Evolutionary conservation across 2,888 invertebrate species (phyloP), one percentile per base, ranked within the genome.

Genomic region (Gastracanthus pulcherrimus): DNA sequence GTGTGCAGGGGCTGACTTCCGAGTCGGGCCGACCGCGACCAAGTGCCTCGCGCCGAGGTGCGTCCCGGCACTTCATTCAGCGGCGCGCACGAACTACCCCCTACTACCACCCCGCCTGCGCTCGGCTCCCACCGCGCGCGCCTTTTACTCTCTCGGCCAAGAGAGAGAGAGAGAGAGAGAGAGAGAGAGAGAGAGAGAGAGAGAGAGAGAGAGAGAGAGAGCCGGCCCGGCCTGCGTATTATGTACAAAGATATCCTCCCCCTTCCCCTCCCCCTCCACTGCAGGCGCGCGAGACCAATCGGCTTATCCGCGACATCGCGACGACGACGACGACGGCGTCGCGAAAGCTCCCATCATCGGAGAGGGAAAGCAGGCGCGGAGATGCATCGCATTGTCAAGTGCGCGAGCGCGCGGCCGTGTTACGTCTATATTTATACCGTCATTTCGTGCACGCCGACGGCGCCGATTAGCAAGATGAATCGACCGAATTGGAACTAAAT

Each of bases 61-160:
- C 85, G 86, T 87, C 86, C 83, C 86, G 86, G 86, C 89, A 88
- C 86, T 89, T 77, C 88, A 88, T 89, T 89, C 88, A 89, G 83
- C 89, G 88, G n/a, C n/a, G n/a, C n/a, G n/a, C n/a, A n/a, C n/a
- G n/a, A n/a, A n/a, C n/a, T n/a, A 89, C 89, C 89, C 90, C 89
- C 90, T 89, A 89, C 89, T 87, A 85, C 83, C 79, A 78, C 81
- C 78, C 71, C 69, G 70, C 79, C 82, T 78, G 55, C 60, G 60
- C 69, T 79, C 78, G 69, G 78, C 80, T 79, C 55, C 76, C 36
- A 26, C 31, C 31, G 36, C 70, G 34, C 79, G 81, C 69, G 51
- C 55, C 64, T 66, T 82, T 58, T 66, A 55, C 76, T 55, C 76
- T 60, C 74, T 64, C 58, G 58, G n/a, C n/a, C n/a, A n/a, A n/a